A percentile compares a stretch with the other conserved stretches of the same genome.
Conservation (phyloP, 2,888 invertebrate species). For the Choreutis nemorana region DNA sequence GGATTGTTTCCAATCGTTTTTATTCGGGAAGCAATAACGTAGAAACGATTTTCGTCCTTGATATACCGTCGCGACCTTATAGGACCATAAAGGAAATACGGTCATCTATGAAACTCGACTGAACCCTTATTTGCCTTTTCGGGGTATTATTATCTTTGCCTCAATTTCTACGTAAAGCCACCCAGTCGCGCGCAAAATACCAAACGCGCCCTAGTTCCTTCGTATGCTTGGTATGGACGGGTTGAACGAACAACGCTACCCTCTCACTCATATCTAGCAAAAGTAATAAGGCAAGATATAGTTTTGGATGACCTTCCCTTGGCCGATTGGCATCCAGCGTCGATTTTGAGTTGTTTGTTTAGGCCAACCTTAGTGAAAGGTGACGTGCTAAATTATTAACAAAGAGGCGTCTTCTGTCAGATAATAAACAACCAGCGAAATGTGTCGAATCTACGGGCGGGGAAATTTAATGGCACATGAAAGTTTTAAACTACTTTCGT, state of each 20-base stretch:
- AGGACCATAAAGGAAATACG: constrained; percentile 55
- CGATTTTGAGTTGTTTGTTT: constrained; percentile 60
- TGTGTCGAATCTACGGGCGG: no score
- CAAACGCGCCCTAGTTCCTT: constrained; percentile 61
- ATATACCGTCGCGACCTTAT: constrained; percentile 44
- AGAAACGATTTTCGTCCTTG: constrained; percentile 35
- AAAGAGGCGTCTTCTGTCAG: constrained; percentile 26
- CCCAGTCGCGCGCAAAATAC: constrained; percentile 59
- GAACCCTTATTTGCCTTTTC: constrained; percentile 59
- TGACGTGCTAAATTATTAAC: constrained; percentile 52
- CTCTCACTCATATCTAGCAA: no score
- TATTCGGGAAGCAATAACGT: constrained; percentile 39
- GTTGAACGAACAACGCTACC: no score
- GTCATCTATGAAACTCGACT: constrained; percentile 46
- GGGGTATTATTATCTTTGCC: constrained; percentile 54
- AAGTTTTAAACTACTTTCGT: no score
- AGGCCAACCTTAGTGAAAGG: constrained; percentile 44
- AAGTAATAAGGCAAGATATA: no score
- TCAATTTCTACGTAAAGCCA: constrained; percentile 55
- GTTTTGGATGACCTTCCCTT: no score
- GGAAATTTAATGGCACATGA: no score
- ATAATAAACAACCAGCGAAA: constrained; percentile 32
- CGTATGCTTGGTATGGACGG: no score
- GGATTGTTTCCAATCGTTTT: constrained; percentile 42
- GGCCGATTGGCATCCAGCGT: no score